A percentile compares a stretch with the other conserved stretches of the same genome.
Conservation (phyloP, 1,140 invertebrate genomes). For the Bombus pyrosoma region DNA sequence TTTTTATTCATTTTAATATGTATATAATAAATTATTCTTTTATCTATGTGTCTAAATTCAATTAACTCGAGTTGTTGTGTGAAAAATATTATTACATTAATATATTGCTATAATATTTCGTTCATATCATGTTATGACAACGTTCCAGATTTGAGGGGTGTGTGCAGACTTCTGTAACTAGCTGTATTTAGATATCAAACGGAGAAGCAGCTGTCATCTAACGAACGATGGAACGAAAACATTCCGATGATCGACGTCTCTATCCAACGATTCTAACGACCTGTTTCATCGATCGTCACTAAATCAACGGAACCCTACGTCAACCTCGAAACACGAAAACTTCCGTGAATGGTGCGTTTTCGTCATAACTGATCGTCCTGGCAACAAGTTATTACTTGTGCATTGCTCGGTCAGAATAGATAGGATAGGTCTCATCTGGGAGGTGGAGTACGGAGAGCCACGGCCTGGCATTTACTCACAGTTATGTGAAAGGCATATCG, state of each 20-base stretch:
- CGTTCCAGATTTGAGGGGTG: no score
- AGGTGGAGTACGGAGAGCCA: slow-evolving; percentile 69
- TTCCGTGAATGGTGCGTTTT: slow-evolving; percentile 47
- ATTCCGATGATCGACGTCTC: not conserved
- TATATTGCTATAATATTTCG: no score
- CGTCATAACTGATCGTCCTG: slow-evolving; percentile 43
- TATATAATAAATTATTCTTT: no score
- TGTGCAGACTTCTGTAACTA: no score
- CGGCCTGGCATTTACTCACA: slow-evolving; percentile 80
- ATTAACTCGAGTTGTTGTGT: no score
- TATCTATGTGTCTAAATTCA: no score
- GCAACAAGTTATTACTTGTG: slow-evolving; percentile 62
- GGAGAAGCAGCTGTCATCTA: not conserved
- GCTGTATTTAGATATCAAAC: not conserved
- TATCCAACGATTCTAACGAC: not conserved
- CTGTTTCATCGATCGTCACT: not conserved
- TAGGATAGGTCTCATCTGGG: slow-evolving; percentile 74
- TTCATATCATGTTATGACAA: no score
- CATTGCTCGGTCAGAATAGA: slow-evolving; percentile 63
- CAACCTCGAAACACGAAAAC: not conserved
- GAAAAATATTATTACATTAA: no score
- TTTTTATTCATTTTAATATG: no score
- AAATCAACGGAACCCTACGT: no score
- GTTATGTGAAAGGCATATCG: slow-evolving; percentile 82
- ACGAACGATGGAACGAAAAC: not conserved